Base-by-base conservation (phyloP, 2,888 invertebrate species). In the Eupithecia subumbrata region DNA sequence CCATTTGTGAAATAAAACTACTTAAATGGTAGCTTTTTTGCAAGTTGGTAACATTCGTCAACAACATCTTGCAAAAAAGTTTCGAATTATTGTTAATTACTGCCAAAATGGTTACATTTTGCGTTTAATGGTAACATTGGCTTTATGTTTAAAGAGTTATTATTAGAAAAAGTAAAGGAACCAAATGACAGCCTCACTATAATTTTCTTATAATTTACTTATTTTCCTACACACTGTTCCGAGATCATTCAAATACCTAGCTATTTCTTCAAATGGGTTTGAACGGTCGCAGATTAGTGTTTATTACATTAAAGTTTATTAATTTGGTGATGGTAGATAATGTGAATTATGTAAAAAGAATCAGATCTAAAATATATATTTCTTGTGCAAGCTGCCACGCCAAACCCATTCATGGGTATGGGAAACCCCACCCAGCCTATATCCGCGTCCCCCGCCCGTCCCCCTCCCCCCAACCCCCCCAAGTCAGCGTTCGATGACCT, bases 401-500 rank as follows among this genome's bases (percentile, higher is more conserved):
- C 96, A 83, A 96, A 96, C 94, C 96, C 96, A 78, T 96, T 96
- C 92, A 96, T 95, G 95, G 95, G 96, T 88, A 96, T 96, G 92
- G 95, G 95, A 89, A 96, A 95, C 77, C 92, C 93, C 83, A 89
- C 90, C 82, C 92, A 87, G 80, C 92, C 93, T 85, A 93, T 88
- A 85, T 89, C 89, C 85, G 93, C 89, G 78, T 94, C 93, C 82
- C 95, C 91, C 81, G 93, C 93, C 94, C 96, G 94, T 86, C 95
- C 93, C 89, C 95, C 95, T 71, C 95, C 94, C 75, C 94, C 95
- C 52, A 85, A 88, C 80, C 91, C 91, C 78, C 88, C 94, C 73
- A 96, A 96, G 85, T 96, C 96, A 82, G 96, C 96, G 52, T 96
- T 96, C 88, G 96, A 96, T 86, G 96, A 96, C 84, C 95, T 97